Evolutionary conservation across 2,113 vertebrate genomes (phyloP).

Genomic region (Rhea americana): DNA sequence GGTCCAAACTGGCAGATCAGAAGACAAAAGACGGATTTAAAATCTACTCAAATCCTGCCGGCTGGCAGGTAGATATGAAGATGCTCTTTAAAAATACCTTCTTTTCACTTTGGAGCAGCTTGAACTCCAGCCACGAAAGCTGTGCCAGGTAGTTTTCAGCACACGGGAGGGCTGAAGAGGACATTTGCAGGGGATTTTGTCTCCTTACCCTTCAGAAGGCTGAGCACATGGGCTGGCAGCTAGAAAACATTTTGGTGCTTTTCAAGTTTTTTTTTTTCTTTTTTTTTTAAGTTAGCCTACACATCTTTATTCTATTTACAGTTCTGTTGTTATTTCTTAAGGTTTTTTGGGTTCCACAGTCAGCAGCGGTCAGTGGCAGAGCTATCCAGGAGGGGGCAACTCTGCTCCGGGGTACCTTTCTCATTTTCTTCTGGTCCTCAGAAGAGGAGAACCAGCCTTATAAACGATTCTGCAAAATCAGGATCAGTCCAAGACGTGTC

Average conservation of each 20-base stretch:
- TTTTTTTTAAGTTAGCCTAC: background rate
- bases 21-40: background rate
- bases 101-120: background rate
- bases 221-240: background rate
- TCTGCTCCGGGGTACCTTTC: background rate
- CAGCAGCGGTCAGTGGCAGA: background rate
- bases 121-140: background rate
- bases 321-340: background rate
- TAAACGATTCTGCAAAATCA: background rate
- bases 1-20: background rate
- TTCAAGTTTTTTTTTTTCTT: too few relatives aligned
- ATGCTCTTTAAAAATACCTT: background rate
- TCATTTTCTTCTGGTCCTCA: background rate
- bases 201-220: background rate
- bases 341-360: background rate
- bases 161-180: fast-evolving
- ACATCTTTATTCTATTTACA: background rate
- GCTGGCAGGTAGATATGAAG: background rate
- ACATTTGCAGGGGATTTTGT: background rate
- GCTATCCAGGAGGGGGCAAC: background rate
- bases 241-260: background rate
- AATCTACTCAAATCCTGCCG: background rate
- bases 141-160: background rate
- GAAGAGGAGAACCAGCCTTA: background rate
- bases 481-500: background rate